Evolutionary conservation across 1,140 invertebrate species (phyloP).

Genomic region (Stegodyphus mimosarum): DNA sequence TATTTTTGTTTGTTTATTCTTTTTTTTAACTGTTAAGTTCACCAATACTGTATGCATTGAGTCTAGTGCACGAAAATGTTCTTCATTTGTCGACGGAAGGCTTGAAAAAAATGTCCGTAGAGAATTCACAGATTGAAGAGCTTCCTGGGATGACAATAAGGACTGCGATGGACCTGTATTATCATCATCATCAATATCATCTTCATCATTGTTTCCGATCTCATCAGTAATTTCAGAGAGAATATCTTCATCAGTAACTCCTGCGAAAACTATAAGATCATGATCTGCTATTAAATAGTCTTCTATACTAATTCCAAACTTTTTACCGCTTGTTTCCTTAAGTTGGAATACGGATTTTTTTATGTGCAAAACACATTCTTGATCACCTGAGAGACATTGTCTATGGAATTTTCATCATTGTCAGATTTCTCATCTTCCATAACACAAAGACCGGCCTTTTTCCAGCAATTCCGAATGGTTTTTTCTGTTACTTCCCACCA

Average conservation of each 20-base stretch:
- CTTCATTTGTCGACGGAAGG: slow-evolving; percentile 5
- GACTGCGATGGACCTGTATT: slow-evolving; percentile 5
- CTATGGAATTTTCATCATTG: neutral
- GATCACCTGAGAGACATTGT: too few species aligned
- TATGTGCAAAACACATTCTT: neutral
- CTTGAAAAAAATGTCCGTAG: slow-evolving; percentile 12
- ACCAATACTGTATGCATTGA: slow-evolving; percentile 10
- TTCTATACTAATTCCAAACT: neutral
- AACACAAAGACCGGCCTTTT: too few species aligned
- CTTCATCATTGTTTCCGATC: too few species aligned
- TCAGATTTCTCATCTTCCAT: slow-evolving; percentile 1
- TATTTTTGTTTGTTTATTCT: neutral
- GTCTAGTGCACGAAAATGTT: slow-evolving; percentile 11
- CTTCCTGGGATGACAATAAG: slow-evolving; percentile 12
- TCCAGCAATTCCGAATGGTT: too few species aligned
- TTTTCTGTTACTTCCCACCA: too few species aligned
- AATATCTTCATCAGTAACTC: too few species aligned
- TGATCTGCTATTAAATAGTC: slow-evolving; percentile 4
- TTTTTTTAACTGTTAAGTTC: slow-evolving; percentile 11
- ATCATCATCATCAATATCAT: neutral
- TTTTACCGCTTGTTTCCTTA: slow-evolving; percentile 4
- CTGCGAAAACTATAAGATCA: too few species aligned
- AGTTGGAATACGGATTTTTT: slow-evolving; percentile 11
- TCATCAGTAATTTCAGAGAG: too few species aligned
- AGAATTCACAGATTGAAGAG: slow-evolving; percentile 13